Conservation (phyloP, 2,888 invertebrate species). For the Melanotus villosus region DNA sequence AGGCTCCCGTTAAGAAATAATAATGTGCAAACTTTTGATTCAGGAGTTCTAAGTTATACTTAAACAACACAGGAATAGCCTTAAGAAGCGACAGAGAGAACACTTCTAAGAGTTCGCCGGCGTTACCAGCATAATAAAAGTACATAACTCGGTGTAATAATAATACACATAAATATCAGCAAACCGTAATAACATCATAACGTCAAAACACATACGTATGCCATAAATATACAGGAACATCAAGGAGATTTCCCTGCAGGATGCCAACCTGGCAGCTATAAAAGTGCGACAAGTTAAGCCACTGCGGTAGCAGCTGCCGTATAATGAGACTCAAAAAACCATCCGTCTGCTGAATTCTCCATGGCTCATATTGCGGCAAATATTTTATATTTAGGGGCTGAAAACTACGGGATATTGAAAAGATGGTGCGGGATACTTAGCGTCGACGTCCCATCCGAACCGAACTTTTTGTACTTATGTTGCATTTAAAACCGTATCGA, state of each 20-base stretch:
- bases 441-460: not conserved
- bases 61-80: too few relatives aligned
- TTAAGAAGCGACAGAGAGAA: not conserved
- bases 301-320: constrained; percentile 52
- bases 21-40: too few relatives aligned
- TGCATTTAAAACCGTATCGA: not conserved
- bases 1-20: too few relatives aligned
- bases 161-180: constrained; percentile 38
- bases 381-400: constrained; percentile 38
- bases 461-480: not conserved
- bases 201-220: constrained; percentile 40
- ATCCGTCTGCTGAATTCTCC: constrained; percentile 46
- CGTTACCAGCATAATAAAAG: constrained; percentile 26
- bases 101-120: not conserved
- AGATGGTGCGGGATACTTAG: too few relatives aligned
- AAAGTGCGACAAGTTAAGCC: constrained; percentile 57
- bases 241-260: constrained; percentile 46
- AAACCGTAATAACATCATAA: constrained; percentile 40
- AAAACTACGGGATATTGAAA: constrained; percentile 21
- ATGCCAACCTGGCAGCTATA: constrained; percentile 50
- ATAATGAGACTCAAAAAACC: constrained; percentile 56
- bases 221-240: constrained; percentile 41
- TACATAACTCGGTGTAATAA: constrained; percentile 22
- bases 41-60: too few relatives aligned
- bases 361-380: constrained; percentile 40